Evolutionary conservation across 2,113 vertebrate species (phyloP), one percentile per base, ranked within the genome.

Genomic region (Esox niger): DNA sequence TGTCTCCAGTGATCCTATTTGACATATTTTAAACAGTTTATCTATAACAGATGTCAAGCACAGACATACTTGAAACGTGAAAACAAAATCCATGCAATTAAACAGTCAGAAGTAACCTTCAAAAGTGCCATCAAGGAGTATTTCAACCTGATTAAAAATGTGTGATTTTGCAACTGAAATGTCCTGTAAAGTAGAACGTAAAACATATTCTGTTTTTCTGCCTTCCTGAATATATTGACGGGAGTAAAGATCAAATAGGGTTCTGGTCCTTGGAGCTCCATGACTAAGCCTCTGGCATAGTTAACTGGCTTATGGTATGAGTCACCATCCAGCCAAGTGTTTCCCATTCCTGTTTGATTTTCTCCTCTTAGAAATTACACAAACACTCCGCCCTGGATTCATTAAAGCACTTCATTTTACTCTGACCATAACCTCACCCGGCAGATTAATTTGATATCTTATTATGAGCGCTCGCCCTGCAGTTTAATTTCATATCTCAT

Each of bases 301-400:
- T 74, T 79, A 81, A 87, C 74, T 77, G 71, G 79, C 73, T 84
- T 82, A 86, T 80, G 57, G 77, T 75, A 49, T 84, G 84, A 85
- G 77, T 84, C 83, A 84, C 79, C 74, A 33, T n/a, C 72, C 72
- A 33, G 17, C 71, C 62, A 29, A 64, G 65, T 74, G 43, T 62
- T 75, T 71, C 78, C 67, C 58, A 63, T 75, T 80, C 70, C 69
- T 76, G 73, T 71, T 74, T 26, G 77, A 79, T 76, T 75, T 71
- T 69, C 74, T 73, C 72, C 25, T 54, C 70, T 43, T 62, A 82
- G 65, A 69, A 77, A 82, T 82, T 76, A 73, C 38, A 73, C 63
- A 78, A 84, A 80, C 73, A 70, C 62, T 63, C 64, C 65, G 54
- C 2, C 20, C 75, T 33, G 60, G 71, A 72, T 78, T 84, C 74